Percentiles rank a stretch among this genome's conserved stretches.
Evolutionary conservation across 2,888 invertebrate species (phyloP).

Genomic region (Nomada ruficornis): DNA sequence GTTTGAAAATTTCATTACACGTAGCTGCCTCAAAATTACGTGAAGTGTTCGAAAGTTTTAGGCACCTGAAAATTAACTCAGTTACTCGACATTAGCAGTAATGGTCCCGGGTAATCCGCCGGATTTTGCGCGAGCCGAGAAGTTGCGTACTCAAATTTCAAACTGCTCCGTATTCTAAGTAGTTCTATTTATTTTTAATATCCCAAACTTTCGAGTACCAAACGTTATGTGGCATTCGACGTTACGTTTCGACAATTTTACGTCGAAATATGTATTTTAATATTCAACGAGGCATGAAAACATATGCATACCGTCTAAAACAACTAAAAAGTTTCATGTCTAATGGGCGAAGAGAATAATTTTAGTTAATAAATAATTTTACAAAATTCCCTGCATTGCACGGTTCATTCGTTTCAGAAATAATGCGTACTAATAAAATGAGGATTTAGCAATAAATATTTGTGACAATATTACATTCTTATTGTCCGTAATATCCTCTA

Average conservation of each 20-base stretch:
- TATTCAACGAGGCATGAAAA: not conserved
- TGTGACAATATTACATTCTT: no score
- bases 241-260: not conserved
- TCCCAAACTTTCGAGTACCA: conserved; percentile 1
- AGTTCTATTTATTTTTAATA: conserved; percentile 42
- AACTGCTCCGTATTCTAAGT: conserved; percentile 36
- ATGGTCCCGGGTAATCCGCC: conserved; percentile 52
- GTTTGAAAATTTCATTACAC: conserved; percentile 48
- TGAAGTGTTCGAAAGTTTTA: conserved; percentile 49
- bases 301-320: no score
- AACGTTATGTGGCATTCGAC: conserved; percentile 1
- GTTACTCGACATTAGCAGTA: conserved; percentile 55
- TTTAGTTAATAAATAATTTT: no score
- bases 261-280: not conserved
- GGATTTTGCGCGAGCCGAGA: conserved; percentile 45
- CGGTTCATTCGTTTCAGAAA: no score
- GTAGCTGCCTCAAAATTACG: conserved; percentile 41
- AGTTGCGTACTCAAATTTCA: conserved; percentile 43
- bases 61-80: conserved; percentile 46
- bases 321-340: no score
- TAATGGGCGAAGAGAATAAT: no score
- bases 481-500: no score
- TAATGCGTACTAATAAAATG: no score
- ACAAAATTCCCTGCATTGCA: no score
- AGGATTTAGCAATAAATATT: no score